phyloP scores from a whole-genome alignment of 2,888 invertebrate species.

The Camponotus fellah region DNA sequence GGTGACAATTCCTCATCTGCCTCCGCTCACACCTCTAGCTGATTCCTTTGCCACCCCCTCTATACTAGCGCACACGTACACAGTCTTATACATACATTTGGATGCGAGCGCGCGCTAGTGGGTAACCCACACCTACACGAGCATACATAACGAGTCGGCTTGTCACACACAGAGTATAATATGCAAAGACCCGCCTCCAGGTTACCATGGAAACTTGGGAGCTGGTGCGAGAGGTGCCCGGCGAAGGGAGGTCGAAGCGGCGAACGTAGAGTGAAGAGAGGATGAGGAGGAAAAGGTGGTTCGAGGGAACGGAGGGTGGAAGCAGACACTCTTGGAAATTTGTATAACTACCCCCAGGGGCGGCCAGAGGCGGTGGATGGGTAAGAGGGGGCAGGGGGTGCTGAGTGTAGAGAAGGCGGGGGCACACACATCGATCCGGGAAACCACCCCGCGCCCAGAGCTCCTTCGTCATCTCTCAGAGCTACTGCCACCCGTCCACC shows the following conservation, averaged over 20 bases:
- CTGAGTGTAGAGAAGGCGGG: conserved; percentile 72
- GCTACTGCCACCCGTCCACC: conserved; percentile 72
- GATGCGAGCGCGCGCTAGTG: conserved; percentile 18
- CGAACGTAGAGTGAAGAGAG: conserved; percentile 59
- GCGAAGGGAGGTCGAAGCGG: conserved; percentile 64
- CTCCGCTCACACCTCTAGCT: conserved; percentile 77
- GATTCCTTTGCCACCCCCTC: conserved; percentile 81
- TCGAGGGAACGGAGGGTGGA: conserved; percentile 68
- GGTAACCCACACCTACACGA: conserved; percentile 69
- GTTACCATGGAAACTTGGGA: conserved; percentile 83
- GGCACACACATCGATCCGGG: conserved; percentile 84
- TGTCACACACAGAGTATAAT: conserved; percentile 85
- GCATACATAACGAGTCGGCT: conserved; percentile 81
- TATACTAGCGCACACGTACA: conserved; percentile 73
- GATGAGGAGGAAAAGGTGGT: conserved; percentile 66
- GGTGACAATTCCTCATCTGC: conserved; percentile 84
- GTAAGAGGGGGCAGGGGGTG: conserved; percentile 62
- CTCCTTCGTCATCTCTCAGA: conserved; percentile 82
- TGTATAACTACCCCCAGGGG: conserved; percentile 85
- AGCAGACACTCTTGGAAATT: conserved; percentile 85
- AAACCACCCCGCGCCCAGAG: conserved; percentile 78
- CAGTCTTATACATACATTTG: neutral
- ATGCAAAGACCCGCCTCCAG: conserved; percentile 85
- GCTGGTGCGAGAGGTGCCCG: conserved; percentile 79
- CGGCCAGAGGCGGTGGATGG: conserved; percentile 67